A percentile compares a stretch with the other conserved stretches of the same genome.
These are phyloP conservation scores for Dreissena polymorpha DNA, from an alignment of 1,140 invertebrate species.

Conservation along the genomic window DNA sequence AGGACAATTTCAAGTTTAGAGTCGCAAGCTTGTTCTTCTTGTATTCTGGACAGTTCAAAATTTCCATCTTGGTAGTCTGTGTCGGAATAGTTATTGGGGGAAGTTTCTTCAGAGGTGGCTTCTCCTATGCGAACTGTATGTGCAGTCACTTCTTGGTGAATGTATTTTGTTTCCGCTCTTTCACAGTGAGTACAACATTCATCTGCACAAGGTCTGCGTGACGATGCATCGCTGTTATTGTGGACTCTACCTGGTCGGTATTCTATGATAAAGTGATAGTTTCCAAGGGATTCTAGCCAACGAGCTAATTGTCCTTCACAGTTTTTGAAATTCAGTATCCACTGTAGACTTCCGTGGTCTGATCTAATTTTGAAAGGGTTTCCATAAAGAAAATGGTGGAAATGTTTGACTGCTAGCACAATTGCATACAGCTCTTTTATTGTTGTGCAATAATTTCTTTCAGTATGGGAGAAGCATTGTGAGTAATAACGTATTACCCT, in stretches of 20 bases:
- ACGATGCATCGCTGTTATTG: constrained; percentile 55
- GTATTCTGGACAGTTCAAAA: background rate
- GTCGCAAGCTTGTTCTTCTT: constrained; percentile 13
- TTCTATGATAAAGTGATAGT: constrained; percentile 51
- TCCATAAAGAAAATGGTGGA: constrained; percentile 57
- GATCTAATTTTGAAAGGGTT: constrained; percentile 58
- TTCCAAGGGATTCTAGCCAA: constrained; percentile 64
- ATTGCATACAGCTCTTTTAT: constrained; percentile 53
- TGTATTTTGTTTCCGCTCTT: constrained; percentile 11
- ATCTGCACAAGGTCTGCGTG: constrained; percentile 26
- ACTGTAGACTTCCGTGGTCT: constrained; percentile 62
- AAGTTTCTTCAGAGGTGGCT: background rate
- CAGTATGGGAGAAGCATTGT: background rate
- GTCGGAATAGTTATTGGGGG: background rate
- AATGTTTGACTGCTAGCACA: constrained; percentile 41
- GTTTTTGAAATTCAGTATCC: constrained; percentile 50
- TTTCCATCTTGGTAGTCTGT: background rate
- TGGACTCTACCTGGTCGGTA: constrained; percentile 50
- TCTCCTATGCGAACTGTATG: too few relatives aligned
- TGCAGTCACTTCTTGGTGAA: background rate
- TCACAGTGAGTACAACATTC: background rate
- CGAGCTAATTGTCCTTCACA: constrained; percentile 57
- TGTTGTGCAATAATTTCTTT: constrained; percentile 28
- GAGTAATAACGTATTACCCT: constrained; percentile 13
- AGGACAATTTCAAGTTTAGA: background rate